Evolutionary conservation across 2,797 vertebrate genomes (phyloP), one percentile per base, ranked within the genome.

Genomic region (Saxicola maurus): DNA sequence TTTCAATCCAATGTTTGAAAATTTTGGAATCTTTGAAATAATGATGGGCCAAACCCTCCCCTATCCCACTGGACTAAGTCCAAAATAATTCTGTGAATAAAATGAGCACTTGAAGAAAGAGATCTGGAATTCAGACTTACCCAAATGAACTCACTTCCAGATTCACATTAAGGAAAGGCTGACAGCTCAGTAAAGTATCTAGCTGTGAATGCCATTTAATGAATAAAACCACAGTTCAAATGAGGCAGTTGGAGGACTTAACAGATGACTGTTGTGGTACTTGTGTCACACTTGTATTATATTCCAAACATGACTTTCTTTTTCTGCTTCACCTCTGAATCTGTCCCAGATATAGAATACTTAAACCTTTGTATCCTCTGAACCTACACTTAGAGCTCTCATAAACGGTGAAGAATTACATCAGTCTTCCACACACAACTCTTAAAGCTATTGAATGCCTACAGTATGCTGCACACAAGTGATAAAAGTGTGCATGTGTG

Each of bases 401-500:
- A 92, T 96, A 96, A 96, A 92, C 38, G 20, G 73, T 2, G 12
- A 86, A 95, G 90, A 94, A 95, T 95, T 61, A 96, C 93, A 91
- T 96, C 95, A 95, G 92, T 86, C 92, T 91, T 90, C 85, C 55
- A 67, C 27, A 37, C 85, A 75, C 83, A 91, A 74, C 83, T 49
- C 78, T 81, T 75, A 87, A 74, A 94, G 83, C 82, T 78, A 64
- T 87, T 94, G 91, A 95, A 95, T 93, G 84, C 84, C 71, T 92
- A 81, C 82, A 93, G 65, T 91, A 65, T 91, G 82, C 85, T 90
- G 86, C 92, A 78, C 51, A 79, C 82, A 91, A 87, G 90, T 91
- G 94, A 94, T 96, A 96, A 93, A 96, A 94, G 57, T 72, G 57
- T 77, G 64, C 53, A 37, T 90, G 86, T 94, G 96, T 96, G 95